These are phyloP conservation scores for Ornithoptera priamus DNA, from an alignment of 2,888 invertebrate genomes.

Conservation along the genomic window DNA sequence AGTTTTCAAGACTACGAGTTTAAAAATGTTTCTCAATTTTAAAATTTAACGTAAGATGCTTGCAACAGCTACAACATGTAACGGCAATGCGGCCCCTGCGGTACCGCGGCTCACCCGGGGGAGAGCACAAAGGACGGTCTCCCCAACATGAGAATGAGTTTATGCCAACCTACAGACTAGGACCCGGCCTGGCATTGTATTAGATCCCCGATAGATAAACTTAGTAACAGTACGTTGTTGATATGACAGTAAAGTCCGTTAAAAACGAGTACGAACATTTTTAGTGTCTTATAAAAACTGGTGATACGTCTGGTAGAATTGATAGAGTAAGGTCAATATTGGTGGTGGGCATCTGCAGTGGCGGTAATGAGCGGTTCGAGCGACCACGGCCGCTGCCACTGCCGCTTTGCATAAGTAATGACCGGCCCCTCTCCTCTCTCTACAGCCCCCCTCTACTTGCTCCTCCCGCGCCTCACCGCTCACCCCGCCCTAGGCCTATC, in stretches of 20 bases:
- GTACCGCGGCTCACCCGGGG: conserved; percentile 51
- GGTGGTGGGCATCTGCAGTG: conserved; percentile 21
- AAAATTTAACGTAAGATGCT: conserved; percentile 16
- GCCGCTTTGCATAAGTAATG: conserved; percentile 79
- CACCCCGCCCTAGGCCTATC: conserved; percentile 83
- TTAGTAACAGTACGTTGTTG: not conserved
- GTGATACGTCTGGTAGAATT: conserved; percentile 6
- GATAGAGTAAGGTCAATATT: conserved; percentile 22
- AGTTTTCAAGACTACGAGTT: not conserved
- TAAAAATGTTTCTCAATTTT: conserved; percentile 12
- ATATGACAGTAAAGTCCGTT: not conserved
- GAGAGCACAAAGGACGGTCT: conserved; percentile 63
- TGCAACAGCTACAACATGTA: conserved; percentile 43
- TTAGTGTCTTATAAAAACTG: conserved; percentile 2
- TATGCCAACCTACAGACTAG: conserved; percentile 62
- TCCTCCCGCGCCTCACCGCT: conserved; percentile 71
- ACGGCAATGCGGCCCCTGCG: conserved; percentile 57
- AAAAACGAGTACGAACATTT: not conserved
- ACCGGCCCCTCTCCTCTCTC: conserved; percentile 44
- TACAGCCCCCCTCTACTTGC: conserved; percentile 75
- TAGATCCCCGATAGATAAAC: conserved; percentile 2
- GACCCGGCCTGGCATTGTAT: conserved; percentile 48
- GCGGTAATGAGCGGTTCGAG: conserved; percentile 24
- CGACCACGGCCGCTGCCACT: conserved; percentile 42
- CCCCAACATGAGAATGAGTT: conserved; percentile 60